Conservation (phyloP, 2,888 invertebrate species). For the Dichetophora obliterata region DNA sequence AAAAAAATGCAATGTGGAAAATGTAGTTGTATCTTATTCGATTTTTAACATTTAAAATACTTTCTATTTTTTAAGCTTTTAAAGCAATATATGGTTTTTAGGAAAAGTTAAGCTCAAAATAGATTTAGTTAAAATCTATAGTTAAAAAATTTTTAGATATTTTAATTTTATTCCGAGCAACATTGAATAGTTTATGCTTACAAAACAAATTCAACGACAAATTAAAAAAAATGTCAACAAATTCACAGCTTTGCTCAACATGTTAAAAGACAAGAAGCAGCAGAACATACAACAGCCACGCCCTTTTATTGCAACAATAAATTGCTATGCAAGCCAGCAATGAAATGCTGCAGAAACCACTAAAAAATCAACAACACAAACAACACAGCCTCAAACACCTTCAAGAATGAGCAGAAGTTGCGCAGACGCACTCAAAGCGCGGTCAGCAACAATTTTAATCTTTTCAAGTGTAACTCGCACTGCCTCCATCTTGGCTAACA, state of each 20-base stretch:
- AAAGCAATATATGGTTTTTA: no score
- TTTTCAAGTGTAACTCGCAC: neutral
- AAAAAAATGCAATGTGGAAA: no score
- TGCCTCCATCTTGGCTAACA: neutral
- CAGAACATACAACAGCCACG: constrained; percentile 17
- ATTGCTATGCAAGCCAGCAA: constrained; percentile 23
- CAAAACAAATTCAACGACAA: no score
- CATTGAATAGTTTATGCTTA: no score
- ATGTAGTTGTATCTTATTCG: no score
- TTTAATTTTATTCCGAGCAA: no score
- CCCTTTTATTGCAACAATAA: constrained; percentile 18
- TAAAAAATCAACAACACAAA: constrained; percentile 36
- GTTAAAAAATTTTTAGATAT: no score
- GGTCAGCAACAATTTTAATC: neutral
- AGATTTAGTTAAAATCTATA: no score
- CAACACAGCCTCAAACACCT: constrained; percentile 17
- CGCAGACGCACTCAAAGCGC: neutral
- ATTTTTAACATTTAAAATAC: no score
- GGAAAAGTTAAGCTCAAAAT: no score
- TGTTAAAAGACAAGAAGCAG: neutral
- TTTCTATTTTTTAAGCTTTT: no score
- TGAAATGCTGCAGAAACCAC: constrained; percentile 41
- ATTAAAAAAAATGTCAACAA: constrained; percentile 48
- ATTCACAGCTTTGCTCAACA: constrained; percentile 29
- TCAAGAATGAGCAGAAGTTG: neutral